phyloP scores from a whole-genome alignment of 2,888 invertebrate genomes.

The Phortica magna region DNA sequence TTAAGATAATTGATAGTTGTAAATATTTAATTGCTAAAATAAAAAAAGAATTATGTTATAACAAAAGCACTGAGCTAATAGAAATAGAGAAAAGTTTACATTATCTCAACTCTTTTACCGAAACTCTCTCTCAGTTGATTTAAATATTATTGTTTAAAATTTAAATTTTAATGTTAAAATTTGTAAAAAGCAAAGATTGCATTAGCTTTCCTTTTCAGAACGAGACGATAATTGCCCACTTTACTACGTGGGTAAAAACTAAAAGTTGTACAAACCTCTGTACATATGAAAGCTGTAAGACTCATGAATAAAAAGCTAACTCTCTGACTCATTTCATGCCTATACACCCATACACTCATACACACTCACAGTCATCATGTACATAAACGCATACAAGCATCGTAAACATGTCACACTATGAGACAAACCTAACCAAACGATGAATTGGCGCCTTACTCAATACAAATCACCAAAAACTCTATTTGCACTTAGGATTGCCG shows the following conservation, averaged over 20 bases:
- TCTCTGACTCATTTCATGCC: neutral
- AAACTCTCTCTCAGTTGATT: too few relatives aligned
- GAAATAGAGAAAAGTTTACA: too few relatives aligned
- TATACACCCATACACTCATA: slow-evolving; percentile 14
- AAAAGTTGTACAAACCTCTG: neutral
- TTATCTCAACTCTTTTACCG: too few relatives aligned
- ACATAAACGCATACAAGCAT: slow-evolving; percentile 21
- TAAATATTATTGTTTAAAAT: too few relatives aligned
- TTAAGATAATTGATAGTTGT: too few relatives aligned
- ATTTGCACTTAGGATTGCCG: slow-evolving; percentile 47
- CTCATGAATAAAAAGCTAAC: slow-evolving; percentile 4
- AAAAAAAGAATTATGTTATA: too few relatives aligned
- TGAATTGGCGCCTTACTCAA: neutral
- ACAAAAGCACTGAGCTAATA: too few relatives aligned
- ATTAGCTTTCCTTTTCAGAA: too few relatives aligned
- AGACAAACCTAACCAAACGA: slow-evolving; percentile 34
- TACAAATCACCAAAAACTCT: slow-evolving; percentile 5
- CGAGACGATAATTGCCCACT: too few relatives aligned
- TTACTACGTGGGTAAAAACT: neutral
- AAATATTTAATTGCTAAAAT: too few relatives aligned
- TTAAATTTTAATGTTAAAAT: too few relatives aligned
- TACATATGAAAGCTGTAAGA: neutral
- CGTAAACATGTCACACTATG: slow-evolving; percentile 35
- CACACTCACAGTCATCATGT: slow-evolving; percentile 22
- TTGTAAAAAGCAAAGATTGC: too few relatives aligned